Base-by-base conservation (phyloP, 2,113 vertebrate species). In the Dasyornis broadbenti region DNA sequence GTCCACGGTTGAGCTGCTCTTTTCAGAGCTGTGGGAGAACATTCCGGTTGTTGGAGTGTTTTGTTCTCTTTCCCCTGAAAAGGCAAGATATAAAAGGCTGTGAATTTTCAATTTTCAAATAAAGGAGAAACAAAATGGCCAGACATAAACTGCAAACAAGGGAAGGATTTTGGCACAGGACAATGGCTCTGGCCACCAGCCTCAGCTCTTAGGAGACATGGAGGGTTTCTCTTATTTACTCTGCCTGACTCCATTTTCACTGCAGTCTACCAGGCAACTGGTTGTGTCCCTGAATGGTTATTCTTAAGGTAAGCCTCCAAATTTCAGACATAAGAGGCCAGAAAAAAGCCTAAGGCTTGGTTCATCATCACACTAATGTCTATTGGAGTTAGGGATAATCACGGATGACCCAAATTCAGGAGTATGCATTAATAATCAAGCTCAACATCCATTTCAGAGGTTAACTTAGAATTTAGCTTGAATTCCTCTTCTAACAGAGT, bases 281-380 rank as follows among this genome's bases (percentile, higher is more conserved):
- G 19, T 47, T 87, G 35, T 40, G 22, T 35, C 19, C 35, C 71
- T 68, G 18, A n/a, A 11, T 37, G 16, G 7, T 56, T 73, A 33
- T 66, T 94, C 49, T 37, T 49, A 44, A 66, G 10, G 5, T 31
- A 56, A 83, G 4, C 11, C 22, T 86, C 47, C 37, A 66, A 44
- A 24, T 44, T 93, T 77, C 16, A 59, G 83, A 39, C 3, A 10
- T 23, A 6, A 12, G 50, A 57, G 27, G 21, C 31, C 24, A 44
- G 13, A 18, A 59, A 65, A 82, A 87, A 14, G 4, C 80, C 60
- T 71, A 18, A 54, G 23, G 6, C 39, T 44, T 60, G 27, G 31
- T 77, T 56, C 33, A 15, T 82, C 0, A 0, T 61, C 4, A 3
- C 11, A 27, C 2, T 83, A 57, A 35, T 1, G 5, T 60, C 27